phyloP scores from a whole-genome alignment of 2,797 vertebrate species.

The Anomalospiza imberbis region DNA sequence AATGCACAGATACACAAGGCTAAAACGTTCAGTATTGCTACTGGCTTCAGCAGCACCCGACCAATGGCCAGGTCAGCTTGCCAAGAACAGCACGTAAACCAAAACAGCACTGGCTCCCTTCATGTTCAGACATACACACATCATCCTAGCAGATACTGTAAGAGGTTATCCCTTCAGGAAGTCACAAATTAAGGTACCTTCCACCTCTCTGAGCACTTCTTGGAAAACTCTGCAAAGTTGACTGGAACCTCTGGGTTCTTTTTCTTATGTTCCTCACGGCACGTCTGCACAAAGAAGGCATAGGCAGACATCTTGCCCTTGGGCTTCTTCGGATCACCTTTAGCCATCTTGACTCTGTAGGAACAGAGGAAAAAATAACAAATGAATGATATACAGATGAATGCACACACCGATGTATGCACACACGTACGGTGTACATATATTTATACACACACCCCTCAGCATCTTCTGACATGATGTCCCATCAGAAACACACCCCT shows the following conservation, averaged over 20 bases:
- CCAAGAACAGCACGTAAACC: neutral
- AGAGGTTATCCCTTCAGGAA: neutral
- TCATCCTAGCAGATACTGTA: accelerated
- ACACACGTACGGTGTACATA: accelerated
- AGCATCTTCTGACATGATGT: accelerated
- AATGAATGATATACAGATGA: accelerated
- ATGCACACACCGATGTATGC: accelerated
- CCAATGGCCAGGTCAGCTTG: neutral
- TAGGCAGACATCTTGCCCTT: slow-evolving; percentile 91
- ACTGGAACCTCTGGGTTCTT: slow-evolving; percentile 85
- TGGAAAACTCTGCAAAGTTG: slow-evolving; percentile 83
- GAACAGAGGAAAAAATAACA: neutral
- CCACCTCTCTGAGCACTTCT: slow-evolving; percentile 82
- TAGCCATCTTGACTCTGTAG: slow-evolving; percentile 78
- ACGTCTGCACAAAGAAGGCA: slow-evolving; percentile 84
- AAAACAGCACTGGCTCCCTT: neutral
- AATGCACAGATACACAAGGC: accelerated
- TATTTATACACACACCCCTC: neutral
- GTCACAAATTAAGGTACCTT: slow-evolving; percentile 70
- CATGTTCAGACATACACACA: accelerated
- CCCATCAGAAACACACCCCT: neutral
- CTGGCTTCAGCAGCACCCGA: neutral
- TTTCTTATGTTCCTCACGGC: slow-evolving; percentile 86
- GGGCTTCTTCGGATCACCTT: slow-evolving; percentile 88
- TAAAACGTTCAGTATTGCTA: neutral